These are phyloP conservation scores for Unio delphinus DNA, from an alignment of 2,888 invertebrate genomes.

Conservation along the genomic window DNA sequence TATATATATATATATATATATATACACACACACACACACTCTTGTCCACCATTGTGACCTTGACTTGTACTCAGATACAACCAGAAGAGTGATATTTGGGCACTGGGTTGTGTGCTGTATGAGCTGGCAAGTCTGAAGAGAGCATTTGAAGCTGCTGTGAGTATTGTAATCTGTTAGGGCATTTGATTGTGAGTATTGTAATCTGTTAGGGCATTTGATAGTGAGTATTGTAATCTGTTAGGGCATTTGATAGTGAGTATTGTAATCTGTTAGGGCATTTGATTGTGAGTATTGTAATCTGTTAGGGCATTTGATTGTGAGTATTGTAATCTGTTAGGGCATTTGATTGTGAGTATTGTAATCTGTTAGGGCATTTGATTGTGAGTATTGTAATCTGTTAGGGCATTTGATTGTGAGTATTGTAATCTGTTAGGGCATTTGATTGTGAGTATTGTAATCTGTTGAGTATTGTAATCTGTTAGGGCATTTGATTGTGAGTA, in stretches of 20 bases:
- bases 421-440: no score
- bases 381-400: no score
- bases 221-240: conserved; percentile 71
- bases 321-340: conserved; percentile 29
- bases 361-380: no score
- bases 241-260: no score
- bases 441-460: no score
- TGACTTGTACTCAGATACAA: conserved; percentile 72
- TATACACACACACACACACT: no score
- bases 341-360: no score
- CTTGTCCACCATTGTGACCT: conserved; percentile 4
- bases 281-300: no score
- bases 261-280: no score
- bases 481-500: no score
- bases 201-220: conserved; percentile 46
- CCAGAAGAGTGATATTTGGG: conserved; percentile 89
- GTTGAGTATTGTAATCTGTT: no score
- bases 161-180: conserved; percentile 30
- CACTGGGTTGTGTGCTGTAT: conserved; percentile 87
- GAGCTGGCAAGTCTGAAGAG: conserved; percentile 84
- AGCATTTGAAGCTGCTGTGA: conserved; percentile 82
- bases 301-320: conserved; percentile 72
- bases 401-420: conserved; percentile 73
- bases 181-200: neutral
- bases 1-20: neutral